Evolutionary conservation across 2,888 invertebrate species (phyloP).

Genomic region (Agrotis exclamationis): DNA sequence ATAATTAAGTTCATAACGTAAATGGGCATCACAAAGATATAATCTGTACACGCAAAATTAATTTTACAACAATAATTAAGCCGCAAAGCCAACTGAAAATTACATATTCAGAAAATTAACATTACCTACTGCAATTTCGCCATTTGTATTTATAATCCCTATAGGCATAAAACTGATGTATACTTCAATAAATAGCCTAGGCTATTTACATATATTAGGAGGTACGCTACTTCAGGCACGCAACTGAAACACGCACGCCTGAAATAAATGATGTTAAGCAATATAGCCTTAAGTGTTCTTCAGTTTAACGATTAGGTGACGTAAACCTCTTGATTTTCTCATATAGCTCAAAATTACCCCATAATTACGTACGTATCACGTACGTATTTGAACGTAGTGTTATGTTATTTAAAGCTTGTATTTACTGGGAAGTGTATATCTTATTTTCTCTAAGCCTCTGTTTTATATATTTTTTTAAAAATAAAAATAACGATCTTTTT

Average conservation of each 20-base stretch:
- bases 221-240: conserved; percentile 68
- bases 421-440: not conserved
- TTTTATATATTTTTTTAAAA: no score
- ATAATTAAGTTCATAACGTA: not conserved
- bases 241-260: conserved; percentile 70
- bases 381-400: no score
- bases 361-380: not conserved
- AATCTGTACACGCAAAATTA: conserved; percentile 38
- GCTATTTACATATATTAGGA: conserved; percentile 73
- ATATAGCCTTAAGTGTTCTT: conserved; percentile 41
- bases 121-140: conserved; percentile 44
- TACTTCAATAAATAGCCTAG: conserved; percentile 62
- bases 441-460: not conserved
- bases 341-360: not conserved
- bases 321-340: conserved; percentile 26
- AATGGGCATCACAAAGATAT: conserved; percentile 18
- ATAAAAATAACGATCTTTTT: not conserved
- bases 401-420: not conserved
- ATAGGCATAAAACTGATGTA: conserved; percentile 34
- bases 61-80: conserved; percentile 47
- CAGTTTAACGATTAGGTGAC: conserved; percentile 15
- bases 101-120: conserved; percentile 35
- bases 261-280: conserved; percentile 66
- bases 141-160: conserved; percentile 8
- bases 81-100: conserved; percentile 18